These are phyloP conservation scores for Choloepus hoffmanni DNA, from an alignment of 2,113 vertebrate species.

Conservation along the genomic window DNA sequence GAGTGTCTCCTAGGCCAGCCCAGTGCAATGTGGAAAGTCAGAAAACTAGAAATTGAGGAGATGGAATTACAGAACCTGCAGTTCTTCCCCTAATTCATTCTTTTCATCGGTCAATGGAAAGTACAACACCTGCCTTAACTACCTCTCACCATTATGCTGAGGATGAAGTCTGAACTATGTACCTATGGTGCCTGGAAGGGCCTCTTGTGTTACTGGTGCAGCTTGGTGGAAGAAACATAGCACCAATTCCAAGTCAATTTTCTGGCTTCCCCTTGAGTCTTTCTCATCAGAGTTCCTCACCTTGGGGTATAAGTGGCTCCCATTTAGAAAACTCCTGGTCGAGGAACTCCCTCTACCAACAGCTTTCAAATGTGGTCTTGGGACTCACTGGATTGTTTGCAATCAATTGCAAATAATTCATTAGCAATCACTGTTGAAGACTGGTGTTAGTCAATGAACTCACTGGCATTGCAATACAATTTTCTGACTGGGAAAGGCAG, in stretches of 20 bases:
- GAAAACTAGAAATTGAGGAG: background rate
- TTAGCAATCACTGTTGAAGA: background rate
- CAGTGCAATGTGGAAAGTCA: background rate
- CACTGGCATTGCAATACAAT: rapidly evolving
- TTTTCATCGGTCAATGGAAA: rapidly evolving
- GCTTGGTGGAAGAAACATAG: rapidly evolving
- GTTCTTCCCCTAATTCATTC: background rate
- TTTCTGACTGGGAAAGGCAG: background rate
- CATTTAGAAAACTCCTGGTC: background rate
- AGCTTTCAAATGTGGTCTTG: background rate
- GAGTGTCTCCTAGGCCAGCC: background rate
- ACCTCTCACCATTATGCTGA: rapidly evolving
- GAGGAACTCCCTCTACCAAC: background rate
- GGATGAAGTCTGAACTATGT: background rate
- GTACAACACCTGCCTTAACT: background rate
- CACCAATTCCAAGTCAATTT: background rate
- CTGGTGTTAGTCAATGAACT: background rate
- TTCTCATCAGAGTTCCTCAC: background rate
- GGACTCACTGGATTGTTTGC: background rate
- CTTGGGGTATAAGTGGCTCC: background rate
- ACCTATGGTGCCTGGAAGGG: rapidly evolving
- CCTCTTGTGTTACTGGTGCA: rapidly evolving
- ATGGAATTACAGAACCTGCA: rapidly evolving
- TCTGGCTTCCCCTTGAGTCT: background rate
- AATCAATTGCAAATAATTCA: background rate